phyloP scores from a whole-genome alignment of 2,113 vertebrate genomes.

The Rhipidura dahli region DNA sequence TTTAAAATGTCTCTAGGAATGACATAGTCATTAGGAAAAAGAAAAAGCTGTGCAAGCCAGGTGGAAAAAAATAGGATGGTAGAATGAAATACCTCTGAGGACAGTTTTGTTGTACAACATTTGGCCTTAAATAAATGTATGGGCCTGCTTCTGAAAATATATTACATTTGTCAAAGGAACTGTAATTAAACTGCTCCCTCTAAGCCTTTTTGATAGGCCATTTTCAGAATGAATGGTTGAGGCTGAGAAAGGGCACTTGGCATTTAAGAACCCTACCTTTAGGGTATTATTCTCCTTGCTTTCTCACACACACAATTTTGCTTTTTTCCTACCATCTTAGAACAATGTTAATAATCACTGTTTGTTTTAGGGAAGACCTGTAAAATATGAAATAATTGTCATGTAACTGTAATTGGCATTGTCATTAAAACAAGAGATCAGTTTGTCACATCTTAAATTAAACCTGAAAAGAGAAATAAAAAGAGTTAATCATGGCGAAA shows the following conservation, averaged over 20 bases:
- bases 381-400: background rate
- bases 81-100: constrained; percentile 63
- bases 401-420: background rate
- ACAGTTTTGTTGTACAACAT: constrained; percentile 64
- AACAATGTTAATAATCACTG: background rate
- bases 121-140: constrained; percentile 69
- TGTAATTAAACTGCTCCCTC: constrained; percentile 73
- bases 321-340: background rate
- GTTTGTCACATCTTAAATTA: background rate
- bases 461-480: background rate
- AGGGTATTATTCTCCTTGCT: constrained; percentile 64
- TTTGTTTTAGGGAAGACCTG: constrained; percentile 4
- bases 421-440: background rate
- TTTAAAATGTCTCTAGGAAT: constrained; percentile 38
- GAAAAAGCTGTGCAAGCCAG: background rate
- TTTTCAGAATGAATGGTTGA: constrained; percentile 73
- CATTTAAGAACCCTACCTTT: constrained; percentile 67
- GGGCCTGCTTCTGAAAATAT: constrained; percentile 64
- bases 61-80: constrained; percentile 37
- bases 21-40: constrained; percentile 31
- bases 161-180: constrained; percentile 68
- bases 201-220: constrained; percentile 64
- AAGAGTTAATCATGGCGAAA: background rate
- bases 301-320: constrained; percentile 39
- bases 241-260: constrained; percentile 53